phyloP scores from a whole-genome alignment of 2,888 invertebrate genomes.

The Apeira syringaria region DNA sequence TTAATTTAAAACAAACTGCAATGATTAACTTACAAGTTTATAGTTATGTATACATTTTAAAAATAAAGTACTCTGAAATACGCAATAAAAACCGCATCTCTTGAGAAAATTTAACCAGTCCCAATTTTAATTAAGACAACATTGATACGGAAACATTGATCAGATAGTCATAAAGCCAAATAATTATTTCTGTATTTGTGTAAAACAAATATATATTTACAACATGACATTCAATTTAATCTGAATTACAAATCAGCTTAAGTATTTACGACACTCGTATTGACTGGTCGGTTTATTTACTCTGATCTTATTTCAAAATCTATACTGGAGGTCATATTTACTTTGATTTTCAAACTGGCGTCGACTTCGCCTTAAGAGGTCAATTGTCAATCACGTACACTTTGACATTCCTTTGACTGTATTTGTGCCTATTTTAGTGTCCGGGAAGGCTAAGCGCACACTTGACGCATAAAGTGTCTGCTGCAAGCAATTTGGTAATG shows the following conservation, averaged over 20 bases:
- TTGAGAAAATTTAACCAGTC: no score
- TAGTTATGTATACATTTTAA: no score
- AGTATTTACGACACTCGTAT: slow-evolving; percentile 12
- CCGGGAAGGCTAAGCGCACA: neutral
- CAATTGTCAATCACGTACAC: slow-evolving; percentile 59
- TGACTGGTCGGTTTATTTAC: slow-evolving; percentile 16
- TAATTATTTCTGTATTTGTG: slow-evolving; percentile 4
- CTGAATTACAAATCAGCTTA: slow-evolving; percentile 17
- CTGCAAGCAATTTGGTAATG: no score
- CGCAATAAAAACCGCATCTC: no score
- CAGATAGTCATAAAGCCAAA: slow-evolving; percentile 1
- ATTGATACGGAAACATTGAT: neutral
- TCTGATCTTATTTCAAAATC: slow-evolving; percentile 35
- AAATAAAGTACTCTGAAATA: no score
- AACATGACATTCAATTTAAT: slow-evolving; percentile 14
- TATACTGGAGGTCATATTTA: slow-evolving; percentile 40
- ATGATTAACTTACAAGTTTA: no score
- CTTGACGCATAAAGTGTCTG: neutral
- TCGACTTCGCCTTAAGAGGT: slow-evolving; percentile 54
- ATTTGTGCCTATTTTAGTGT: slow-evolving; percentile 25
- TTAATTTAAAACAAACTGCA: no score
- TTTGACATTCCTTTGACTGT: slow-evolving; percentile 56
- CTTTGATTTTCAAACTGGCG: slow-evolving; percentile 38
- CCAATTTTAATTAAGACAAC: neutral
- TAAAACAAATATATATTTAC: slow-evolving; percentile 12